These are phyloP conservation scores for Chelon labrosus DNA, from an alignment of 2,797 vertebrate species.

Conservation along the genomic window DNA sequence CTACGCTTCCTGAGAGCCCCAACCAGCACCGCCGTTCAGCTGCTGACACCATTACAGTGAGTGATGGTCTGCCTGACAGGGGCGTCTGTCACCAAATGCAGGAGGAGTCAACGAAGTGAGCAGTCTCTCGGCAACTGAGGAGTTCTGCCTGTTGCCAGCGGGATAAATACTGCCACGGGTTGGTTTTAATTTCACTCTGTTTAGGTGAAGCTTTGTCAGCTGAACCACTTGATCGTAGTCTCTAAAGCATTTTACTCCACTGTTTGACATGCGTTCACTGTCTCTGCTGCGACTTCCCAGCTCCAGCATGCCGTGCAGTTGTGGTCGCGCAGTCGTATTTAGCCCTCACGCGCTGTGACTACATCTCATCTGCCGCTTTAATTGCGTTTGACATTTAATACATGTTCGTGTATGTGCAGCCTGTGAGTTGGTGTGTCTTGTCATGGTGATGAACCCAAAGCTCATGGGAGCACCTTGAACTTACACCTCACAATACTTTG, in stretches of 20 bases:
- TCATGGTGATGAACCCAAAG: conserved; percentile 41
- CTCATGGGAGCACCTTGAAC: conserved; percentile 74
- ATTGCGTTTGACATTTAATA: conserved; percentile 33
- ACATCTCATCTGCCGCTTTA: conserved; percentile 19
- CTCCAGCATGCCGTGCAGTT: too few relatives aligned
- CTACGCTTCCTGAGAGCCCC: conserved; percentile 64
- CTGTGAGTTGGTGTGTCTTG: conserved; percentile 24
- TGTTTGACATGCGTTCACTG: conserved; percentile 25
- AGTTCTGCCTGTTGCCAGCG: conserved; percentile 63
- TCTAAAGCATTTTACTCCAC: conserved; percentile 34
- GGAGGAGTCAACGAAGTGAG: conserved; percentile 67
- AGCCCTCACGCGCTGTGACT: background rate
- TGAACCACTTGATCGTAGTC: conserved; percentile 45
- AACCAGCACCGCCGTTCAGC: conserved; percentile 48
- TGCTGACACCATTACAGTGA: conserved; percentile 71
- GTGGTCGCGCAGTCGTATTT: background rate
- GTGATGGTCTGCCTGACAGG: conserved; percentile 70
- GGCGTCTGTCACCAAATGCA: conserved; percentile 66
- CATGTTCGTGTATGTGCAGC: background rate
- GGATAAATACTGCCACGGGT: conserved; percentile 69
- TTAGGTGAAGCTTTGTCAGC: conserved; percentile 61
- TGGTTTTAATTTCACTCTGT: conserved; percentile 58
- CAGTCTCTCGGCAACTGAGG: conserved; percentile 54
- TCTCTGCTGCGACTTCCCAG: too few relatives aligned
- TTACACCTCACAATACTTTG: conserved; percentile 75